phyloP scores from a whole-genome alignment of 2,888 invertebrate species.

The Dione juno region DNA sequence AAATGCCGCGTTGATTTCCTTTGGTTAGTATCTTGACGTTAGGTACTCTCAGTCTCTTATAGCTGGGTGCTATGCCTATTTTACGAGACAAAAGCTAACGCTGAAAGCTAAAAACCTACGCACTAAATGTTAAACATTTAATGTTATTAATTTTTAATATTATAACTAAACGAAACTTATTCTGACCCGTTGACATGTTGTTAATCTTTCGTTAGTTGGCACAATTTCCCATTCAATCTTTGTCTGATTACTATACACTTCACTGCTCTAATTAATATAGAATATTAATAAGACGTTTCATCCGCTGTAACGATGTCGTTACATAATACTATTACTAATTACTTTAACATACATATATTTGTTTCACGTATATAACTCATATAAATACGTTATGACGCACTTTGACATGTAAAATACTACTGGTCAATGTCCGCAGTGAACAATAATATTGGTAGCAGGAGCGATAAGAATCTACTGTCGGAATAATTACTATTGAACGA shows the following conservation, averaged over 20 bases:
- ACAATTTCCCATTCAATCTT: slow-evolving; percentile 19
- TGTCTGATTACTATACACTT: slow-evolving; percentile 22
- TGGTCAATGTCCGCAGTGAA: neutral
- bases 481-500: too few relatives aligned
- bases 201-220: slow-evolving; percentile 36
- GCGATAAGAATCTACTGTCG: too few relatives aligned
- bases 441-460: neutral
- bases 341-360: neutral
- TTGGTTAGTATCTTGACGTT: too few relatives aligned
- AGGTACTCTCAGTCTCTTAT: too few relatives aligned
- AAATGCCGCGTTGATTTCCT: too few relatives aligned
- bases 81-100: too few relatives aligned
- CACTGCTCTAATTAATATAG: slow-evolving; percentile 15
- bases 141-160: neutral
- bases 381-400: neutral
- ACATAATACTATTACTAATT: slow-evolving; percentile 4
- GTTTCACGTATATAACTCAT: neutral
- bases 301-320: slow-evolving; percentile 7
- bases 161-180: neutral
- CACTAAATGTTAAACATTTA: too few relatives aligned
- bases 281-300: slow-evolving; percentile 10
- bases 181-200: slow-evolving; percentile 22
- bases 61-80: too few relatives aligned
- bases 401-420: neutral
- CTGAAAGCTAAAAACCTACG: too few relatives aligned